Conservation (phyloP, 2,888 invertebrate genomes). For the Rhopalosiphum nymphaeae region DNA sequence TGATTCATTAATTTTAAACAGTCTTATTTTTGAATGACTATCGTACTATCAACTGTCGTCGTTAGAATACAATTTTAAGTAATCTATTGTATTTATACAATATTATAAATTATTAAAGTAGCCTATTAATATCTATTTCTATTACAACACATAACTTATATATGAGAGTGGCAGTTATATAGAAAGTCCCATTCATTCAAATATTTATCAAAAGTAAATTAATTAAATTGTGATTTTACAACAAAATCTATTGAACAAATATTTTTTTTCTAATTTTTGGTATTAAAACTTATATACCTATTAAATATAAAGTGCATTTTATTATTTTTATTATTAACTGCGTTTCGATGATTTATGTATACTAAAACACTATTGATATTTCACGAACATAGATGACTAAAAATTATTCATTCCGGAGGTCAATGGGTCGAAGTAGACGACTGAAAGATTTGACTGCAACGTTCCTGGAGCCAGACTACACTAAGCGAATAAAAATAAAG, state of each 20-base stretch:
- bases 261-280: background rate
- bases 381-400: background rate
- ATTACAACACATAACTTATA: background rate
- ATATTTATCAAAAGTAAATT: background rate
- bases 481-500: background rate
- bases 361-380: background rate
- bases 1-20: too few species aligned
- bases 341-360: background rate
- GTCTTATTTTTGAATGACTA: too few species aligned
- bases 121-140: background rate
- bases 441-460: background rate
- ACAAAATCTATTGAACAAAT: background rate
- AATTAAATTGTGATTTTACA: background rate
- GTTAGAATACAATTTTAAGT: too few species aligned
- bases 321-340: background rate
- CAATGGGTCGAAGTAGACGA: background rate
- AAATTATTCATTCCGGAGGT: background rate
- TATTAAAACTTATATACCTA: background rate
- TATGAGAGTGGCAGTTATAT: background rate
- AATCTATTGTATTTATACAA: background rate
- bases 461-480: constrained; percentile 24
- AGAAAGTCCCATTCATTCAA: background rate
- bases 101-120: background rate
- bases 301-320: background rate
- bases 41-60: too few species aligned